Conservation (phyloP, 1,140 invertebrate species). For the Cherax destructor region DNA sequence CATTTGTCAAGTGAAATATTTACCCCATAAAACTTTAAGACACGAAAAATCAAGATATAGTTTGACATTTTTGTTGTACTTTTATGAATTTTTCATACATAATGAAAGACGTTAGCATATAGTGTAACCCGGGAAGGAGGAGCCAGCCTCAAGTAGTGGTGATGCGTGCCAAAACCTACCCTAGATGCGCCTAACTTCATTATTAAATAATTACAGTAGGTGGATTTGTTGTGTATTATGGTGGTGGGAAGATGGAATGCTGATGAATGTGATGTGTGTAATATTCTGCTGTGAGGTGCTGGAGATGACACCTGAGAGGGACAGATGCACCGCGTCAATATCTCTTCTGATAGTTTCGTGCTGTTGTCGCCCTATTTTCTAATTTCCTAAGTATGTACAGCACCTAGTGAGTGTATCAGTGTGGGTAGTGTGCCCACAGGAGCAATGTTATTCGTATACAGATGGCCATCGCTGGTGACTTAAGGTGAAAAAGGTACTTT, state of each 20-base stretch:
- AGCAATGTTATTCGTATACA: too few relatives aligned
- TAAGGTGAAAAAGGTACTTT: too few relatives aligned
- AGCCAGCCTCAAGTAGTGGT: neutral
- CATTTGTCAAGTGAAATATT: too few relatives aligned
- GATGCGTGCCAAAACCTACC: slow-evolving; percentile 1
- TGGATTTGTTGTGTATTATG: neutral
- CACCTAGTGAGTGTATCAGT: too few relatives aligned
- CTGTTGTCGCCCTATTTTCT: too few relatives aligned
- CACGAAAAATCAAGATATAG: too few relatives aligned
- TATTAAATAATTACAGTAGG: neutral
- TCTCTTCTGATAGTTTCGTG: neutral
- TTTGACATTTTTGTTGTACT: too few relatives aligned
- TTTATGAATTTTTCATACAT: too few relatives aligned
- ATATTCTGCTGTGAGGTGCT: neutral
- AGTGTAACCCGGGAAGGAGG: neutral
- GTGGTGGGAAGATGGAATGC: neutral
- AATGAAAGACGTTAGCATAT: neutral
- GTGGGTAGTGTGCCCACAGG: too few relatives aligned
- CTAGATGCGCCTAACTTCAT: neutral
- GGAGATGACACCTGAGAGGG: neutral
- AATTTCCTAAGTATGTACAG: too few relatives aligned
- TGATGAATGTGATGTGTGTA: neutral
- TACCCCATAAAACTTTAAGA: neutral
- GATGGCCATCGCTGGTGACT: too few relatives aligned
- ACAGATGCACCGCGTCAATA: neutral